Evolutionary conservation across 2,888 invertebrate genomes (phyloP).

Genomic region (Tribolium freemani): DNA sequence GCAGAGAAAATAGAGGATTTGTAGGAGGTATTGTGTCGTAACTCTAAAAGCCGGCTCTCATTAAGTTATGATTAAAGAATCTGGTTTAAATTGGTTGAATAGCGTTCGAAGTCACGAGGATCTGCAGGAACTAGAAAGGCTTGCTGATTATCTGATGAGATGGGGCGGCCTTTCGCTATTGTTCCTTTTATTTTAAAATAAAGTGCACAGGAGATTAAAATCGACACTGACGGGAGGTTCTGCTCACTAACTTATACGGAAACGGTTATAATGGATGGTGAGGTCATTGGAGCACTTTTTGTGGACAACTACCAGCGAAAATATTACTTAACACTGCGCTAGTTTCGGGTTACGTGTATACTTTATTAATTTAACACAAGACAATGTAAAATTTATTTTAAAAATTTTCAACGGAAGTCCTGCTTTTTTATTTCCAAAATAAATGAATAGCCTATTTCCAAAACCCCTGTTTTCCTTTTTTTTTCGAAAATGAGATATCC

Average conservation of each 20-base stretch:
- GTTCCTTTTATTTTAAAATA: constrained; percentile 45
- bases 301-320: not conserved
- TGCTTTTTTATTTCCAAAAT: too few species aligned
- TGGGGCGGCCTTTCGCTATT: constrained; percentile 40
- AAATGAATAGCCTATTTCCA: too few species aligned
- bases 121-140: constrained; percentile 39
- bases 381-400: too few species aligned
- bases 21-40: constrained; percentile 7
- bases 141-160: constrained; percentile 46
- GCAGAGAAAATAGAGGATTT: constrained; percentile 4
- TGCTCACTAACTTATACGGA: not conserved
- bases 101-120: constrained; percentile 28
- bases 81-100: constrained; percentile 24
- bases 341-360: too few species aligned
- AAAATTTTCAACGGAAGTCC: too few species aligned
- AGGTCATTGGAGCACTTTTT: not conserved
- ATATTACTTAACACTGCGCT: not conserved
- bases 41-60: constrained; percentile 7
- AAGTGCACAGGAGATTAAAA: constrained; percentile 45
- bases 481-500: too few species aligned
- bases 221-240: constrained; percentile 38
- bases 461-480: too few species aligned
- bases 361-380: too few species aligned
- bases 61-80: constrained; percentile 20
- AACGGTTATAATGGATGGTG: not conserved